Evolutionary conservation across 2,113 vertebrate genomes (phyloP).

Genomic region (Ochotona princeps): DNA sequence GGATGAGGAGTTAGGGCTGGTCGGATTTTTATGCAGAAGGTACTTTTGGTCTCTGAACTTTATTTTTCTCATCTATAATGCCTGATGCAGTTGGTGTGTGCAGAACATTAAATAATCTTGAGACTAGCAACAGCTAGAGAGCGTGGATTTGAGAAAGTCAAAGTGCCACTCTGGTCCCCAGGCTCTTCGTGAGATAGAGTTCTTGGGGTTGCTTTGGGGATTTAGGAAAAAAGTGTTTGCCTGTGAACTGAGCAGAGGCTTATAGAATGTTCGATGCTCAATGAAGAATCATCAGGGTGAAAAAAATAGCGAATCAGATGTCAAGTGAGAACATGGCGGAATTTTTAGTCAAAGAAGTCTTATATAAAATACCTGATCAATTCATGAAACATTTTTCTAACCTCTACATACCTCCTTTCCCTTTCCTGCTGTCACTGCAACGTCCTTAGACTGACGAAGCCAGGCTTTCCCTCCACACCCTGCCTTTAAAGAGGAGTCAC

Average conservation of each 20-base stretch:
- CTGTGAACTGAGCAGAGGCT: not conserved
- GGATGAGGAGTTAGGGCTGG: too few relatives aligned
- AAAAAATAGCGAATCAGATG: not conserved
- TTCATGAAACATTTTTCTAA: not conserved
- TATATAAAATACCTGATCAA: too few relatives aligned
- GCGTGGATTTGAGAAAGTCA: not conserved
- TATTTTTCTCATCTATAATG: not conserved
- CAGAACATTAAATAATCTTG: not conserved
- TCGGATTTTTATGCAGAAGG: not conserved
- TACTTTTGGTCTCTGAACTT: not conserved
- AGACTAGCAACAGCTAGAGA: not conserved
- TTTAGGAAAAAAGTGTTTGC: not conserved
- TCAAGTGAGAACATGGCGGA: not conserved
- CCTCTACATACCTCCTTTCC: not conserved
- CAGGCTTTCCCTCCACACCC: not conserved
- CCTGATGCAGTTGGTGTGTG: not conserved
- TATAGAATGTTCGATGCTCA: accelerated
- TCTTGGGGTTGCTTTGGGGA: not conserved
- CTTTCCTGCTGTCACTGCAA: not conserved
- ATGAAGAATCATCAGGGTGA: not conserved
- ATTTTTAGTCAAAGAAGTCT: not conserved
- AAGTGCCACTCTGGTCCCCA: not conserved
- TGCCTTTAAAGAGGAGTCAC: not conserved
- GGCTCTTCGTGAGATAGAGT: not conserved
- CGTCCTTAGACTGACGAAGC: not conserved